These are phyloP conservation scores for Pipistrellus nathusii DNA, from an alignment of 2,797 vertebrate species.

Conservation along the genomic window DNA sequence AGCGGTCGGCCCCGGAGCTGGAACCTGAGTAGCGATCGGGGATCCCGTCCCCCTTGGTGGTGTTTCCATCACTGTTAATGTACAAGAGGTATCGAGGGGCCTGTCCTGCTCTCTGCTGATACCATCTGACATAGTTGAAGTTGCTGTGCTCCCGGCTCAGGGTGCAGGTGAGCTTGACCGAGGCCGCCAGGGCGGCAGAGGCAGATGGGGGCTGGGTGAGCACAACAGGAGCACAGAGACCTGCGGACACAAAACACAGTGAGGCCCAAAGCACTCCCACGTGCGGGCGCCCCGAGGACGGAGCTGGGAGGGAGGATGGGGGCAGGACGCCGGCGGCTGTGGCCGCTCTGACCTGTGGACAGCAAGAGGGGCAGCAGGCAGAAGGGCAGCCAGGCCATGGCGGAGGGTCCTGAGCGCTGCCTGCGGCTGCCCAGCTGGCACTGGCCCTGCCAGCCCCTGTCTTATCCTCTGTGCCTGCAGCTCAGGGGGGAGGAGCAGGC, in stretches of 20 bases:
- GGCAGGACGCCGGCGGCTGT: not conserved
- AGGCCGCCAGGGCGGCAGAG: not conserved
- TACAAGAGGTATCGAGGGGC: not conserved
- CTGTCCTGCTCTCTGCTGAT: no score
- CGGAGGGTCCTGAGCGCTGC: not conserved
- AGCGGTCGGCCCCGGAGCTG: no score
- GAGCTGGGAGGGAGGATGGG: no score
- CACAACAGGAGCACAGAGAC: not conserved
- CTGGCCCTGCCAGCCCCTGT: not conserved
- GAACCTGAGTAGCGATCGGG: no score
- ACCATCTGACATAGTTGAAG: no score
- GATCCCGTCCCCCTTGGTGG: no score
- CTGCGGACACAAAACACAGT: not conserved
- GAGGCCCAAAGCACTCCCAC: not conserved
- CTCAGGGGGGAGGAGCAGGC: not conserved
- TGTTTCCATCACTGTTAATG: no score
- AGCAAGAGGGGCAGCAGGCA: not conserved
- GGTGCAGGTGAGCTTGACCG: no score
- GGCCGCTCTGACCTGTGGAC: not conserved
- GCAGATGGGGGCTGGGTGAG: not conserved
- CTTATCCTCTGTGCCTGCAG: not conserved
- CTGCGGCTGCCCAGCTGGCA: not conserved
- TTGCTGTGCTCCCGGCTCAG: no score
- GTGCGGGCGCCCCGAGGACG: accelerated
- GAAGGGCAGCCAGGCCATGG: not conserved